A percentile compares a stretch with the other conserved stretches of the same genome.
These are phyloP conservation scores for Alloplasta piceator DNA, from an alignment of 2,888 invertebrate species.

Conservation along the genomic window DNA sequence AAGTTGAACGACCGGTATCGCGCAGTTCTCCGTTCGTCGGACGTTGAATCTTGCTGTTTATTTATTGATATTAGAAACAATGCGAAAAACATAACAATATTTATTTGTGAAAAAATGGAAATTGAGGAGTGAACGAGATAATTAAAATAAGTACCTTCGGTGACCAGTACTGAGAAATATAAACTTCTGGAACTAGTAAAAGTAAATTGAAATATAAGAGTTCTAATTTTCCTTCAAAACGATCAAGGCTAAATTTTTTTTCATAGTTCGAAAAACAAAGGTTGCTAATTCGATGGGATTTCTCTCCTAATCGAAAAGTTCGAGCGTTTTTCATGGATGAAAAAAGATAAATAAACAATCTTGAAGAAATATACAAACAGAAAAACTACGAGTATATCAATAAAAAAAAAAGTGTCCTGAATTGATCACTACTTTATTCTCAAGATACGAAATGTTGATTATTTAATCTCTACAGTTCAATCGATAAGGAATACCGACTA, in stretches of 20 bases:
- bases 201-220: slow-evolving; percentile 4
- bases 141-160: slow-evolving; percentile 51
- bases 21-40: slow-evolving; percentile 28
- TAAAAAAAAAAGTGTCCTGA: neutral
- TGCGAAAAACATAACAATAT: slow-evolving; percentile 45
- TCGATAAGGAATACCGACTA: neutral
- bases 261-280: neutral
- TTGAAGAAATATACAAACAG: neutral
- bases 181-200: slow-evolving; percentile 46
- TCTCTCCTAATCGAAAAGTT: neutral
- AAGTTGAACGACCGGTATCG: slow-evolving; percentile 46
- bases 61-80: slow-evolving; percentile 56
- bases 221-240: neutral
- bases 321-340: neutral
- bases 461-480: slow-evolving; percentile 7
- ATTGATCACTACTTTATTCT: slow-evolving; percentile 14
- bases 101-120: slow-evolving; percentile 33
- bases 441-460: slow-evolving; percentile 12
- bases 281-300: neutral
- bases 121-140: slow-evolving; percentile 37
- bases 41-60: slow-evolving; percentile 52
- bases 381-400: neutral
- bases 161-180: slow-evolving; percentile 56
- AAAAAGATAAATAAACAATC: slow-evolving; percentile 7
- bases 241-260: slow-evolving; percentile 1